Evolutionary conservation across 2,797 vertebrate genomes (phyloP).

Genomic region (Melanotaenia trifasciata): DNA sequence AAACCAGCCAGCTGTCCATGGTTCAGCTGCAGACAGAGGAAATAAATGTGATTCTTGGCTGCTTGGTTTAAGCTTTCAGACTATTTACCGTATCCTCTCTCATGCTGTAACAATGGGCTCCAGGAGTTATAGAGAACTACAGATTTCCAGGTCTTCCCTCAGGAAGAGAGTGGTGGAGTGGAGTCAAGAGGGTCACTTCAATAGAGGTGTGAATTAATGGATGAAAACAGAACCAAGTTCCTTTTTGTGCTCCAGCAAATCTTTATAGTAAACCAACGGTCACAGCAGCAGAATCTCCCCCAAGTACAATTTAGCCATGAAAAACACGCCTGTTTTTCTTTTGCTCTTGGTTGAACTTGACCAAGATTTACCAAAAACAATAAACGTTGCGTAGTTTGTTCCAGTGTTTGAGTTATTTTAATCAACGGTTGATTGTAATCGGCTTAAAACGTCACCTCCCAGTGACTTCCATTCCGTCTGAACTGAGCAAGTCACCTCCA

Average conservation of each 20-base stretch:
- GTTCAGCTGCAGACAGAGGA: too few relatives aligned
- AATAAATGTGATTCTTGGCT: too few relatives aligned
- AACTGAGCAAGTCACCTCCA: constrained; percentile 69
- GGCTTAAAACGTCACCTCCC: constrained; percentile 61
- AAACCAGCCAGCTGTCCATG: too few relatives aligned
- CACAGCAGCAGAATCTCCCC: not conserved
- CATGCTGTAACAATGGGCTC: too few relatives aligned
- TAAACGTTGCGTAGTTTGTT: constrained; percentile 24
- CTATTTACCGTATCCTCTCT: too few relatives aligned
- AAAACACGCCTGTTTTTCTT: not conserved
- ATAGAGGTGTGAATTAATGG: not conserved
- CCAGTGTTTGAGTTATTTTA: constrained; percentile 26
- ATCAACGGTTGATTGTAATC: constrained; percentile 36
- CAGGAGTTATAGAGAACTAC: too few relatives aligned
- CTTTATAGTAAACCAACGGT: not conserved
- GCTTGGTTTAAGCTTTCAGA: too few relatives aligned
- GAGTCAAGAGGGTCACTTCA: too few relatives aligned
- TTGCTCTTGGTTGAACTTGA: not conserved
- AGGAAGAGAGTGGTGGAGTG: too few relatives aligned
- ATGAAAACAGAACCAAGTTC: not conserved
- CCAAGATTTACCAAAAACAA: too few relatives aligned
- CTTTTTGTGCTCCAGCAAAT: not conserved
- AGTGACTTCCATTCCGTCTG: constrained; percentile 53
- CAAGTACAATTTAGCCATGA: not conserved
- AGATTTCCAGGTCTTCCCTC: too few relatives aligned